Base-by-base conservation (phyloP, 2,113 vertebrate species). In the Leucosticte australis region DNA sequence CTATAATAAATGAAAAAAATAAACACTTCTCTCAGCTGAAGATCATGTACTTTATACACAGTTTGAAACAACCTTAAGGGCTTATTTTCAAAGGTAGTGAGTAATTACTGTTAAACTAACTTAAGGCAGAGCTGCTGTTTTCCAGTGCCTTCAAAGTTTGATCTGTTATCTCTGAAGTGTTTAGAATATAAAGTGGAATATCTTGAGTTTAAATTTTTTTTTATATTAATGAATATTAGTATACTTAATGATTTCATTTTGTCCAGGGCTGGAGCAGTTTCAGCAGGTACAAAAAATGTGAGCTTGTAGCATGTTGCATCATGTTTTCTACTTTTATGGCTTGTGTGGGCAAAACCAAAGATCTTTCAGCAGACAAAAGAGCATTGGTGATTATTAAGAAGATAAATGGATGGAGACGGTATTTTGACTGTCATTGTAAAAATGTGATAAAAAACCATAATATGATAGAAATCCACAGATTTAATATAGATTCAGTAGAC, bases 401-500 rank as follows among this genome's bases (percentile, higher is more conserved):
- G 94, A 96, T 95, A 95, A 87, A 63, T 44, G 85, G 74, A 80
- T 52, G 78, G 90, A 90, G 77, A 65, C 55, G 27, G 49, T 81
- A 65, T 92, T 90, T 87, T 87, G 92, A 42, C 82, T 11, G 7
- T 74, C 59, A 94, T 91, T 94, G 79, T 87, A 79, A 83, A 93
- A 93, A 83, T 80, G 39, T 95, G 87, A 96, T 95, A 93, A 85
- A 89, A 93, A 77, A 15, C 15, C 63, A 37, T 70, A 85, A 14
- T 74, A 41, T 11, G 8, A 91, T 80, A 90, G 70, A 92, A 92
- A 77, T 1, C 26, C 79, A 74, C 78, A 88, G 96, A 96, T 95
- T 95, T 96, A 94, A 96, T 97, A 95, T 91, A 95, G 96, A 95
- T 97, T 63, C 39, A 26, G 71, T 70, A 67, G 87, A 59, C 24